Conservation (phyloP, 2,888 invertebrate genomes). For the Philereme vetulata region DNA sequence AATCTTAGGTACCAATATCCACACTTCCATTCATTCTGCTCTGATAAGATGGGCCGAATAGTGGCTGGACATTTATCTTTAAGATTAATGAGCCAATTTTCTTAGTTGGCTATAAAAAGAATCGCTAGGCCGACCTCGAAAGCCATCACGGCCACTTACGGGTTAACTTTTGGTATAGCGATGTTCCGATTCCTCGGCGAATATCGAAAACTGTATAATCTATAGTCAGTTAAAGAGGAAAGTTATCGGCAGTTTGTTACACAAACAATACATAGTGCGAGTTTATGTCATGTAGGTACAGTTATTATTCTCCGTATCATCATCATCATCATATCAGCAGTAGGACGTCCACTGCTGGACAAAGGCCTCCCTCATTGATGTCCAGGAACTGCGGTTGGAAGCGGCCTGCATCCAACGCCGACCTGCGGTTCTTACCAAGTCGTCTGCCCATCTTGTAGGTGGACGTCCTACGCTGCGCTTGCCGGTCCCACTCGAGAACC, state of each 20-base stretch:
- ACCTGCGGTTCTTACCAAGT: no score
- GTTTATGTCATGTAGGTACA: conserved; percentile 11
- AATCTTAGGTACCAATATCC: conserved; percentile 62
- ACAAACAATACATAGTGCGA: conserved; percentile 33
- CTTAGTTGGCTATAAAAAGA: conserved; percentile 84
- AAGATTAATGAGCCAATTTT: conserved; percentile 84
- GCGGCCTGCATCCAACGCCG: no score
- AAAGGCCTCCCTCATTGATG: no score
- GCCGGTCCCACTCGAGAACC: no score
- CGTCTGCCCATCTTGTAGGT: no score
- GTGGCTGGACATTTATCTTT: conserved; percentile 81
- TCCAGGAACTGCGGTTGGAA: no score
- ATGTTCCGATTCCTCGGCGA: conserved; percentile 52
- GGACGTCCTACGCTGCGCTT: no score
- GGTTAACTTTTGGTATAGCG: conserved; percentile 62
- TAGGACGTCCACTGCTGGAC: no score
- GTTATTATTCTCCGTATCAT: conserved; percentile 16
- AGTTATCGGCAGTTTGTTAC: conserved; percentile 36
- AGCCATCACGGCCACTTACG: conserved; percentile 65
- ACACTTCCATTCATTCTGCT: conserved; percentile 73
- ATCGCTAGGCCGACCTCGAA: conserved; percentile 73
- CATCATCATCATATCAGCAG: no score
- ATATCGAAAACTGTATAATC: conserved; percentile 41
- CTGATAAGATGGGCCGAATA: conserved; percentile 82
- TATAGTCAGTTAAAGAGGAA: conserved; percentile 36